Base-by-base conservation (phyloP, 2,888 invertebrate genomes). In the Plebejus melissa region DNA sequence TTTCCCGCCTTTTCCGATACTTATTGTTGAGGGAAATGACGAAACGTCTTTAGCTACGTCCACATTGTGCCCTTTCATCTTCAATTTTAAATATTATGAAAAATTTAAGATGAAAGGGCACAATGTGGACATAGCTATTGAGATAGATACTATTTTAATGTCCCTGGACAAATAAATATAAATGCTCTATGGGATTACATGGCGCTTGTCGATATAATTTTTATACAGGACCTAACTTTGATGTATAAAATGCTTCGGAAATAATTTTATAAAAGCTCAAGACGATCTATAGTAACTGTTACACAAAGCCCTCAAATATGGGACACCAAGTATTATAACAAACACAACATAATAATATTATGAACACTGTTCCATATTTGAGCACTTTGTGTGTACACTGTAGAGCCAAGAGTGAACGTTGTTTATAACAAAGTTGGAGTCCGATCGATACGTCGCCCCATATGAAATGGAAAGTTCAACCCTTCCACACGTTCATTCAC, bases 391-490 rank as follows among this genome's bases (percentile, higher is more conserved):
- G 7, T 60, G 7, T 58, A 22, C 7, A 22, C 22, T 22, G 22
- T 22, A 22, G 22, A 58, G 9, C 57, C 22, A 28, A 60, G 60
- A 60, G 60, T 60, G 60, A 60, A 71, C 38, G 46, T 71, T 71
- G 71, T 71, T 71, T 71, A 71, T 71, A 71, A 71, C 71, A 28
- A 78, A 77, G 78, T 80, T 80, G 79, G 80, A 86, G 82, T 83
- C 83, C 84, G 85, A 90, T 91, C 91, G 90, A 92, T 90, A 83
- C 79, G 78, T 79, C 87, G 88, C 86, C 89, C 89, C 90, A 90
- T 88, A 92, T 92, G 91, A 92, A 90, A 92, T 86, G 89, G 93
- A 93, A 91, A 92, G 90, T 87, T 87, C 85, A 88, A 88, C 69
- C 69, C 69, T 69, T 69, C 38, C 16, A 32, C 69, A 32, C 69